A percentile compares a stretch with the other conserved stretches of the same genome.
Evolutionary conservation across 2,888 invertebrate species (phyloP).

Genomic region (Cerceris rybyensis): DNA sequence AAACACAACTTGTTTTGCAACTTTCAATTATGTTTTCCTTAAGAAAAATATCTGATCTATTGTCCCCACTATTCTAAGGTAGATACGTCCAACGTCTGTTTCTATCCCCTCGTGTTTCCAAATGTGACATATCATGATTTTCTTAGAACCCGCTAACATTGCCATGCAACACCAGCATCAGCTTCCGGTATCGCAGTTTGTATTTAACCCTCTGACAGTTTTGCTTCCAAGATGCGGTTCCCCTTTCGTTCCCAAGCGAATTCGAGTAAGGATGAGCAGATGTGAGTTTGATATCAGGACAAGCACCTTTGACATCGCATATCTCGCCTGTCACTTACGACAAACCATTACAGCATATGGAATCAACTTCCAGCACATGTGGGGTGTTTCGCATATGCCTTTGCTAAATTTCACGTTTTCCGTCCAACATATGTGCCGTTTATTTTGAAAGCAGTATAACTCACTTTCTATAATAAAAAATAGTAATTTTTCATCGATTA

Average conservation of each 20-base stretch:
- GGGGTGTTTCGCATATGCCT: neutral
- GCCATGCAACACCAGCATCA: neutral
- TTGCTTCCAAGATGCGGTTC: neutral
- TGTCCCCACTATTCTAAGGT: too few species aligned
- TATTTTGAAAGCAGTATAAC: too few species aligned
- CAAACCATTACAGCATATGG: slow-evolving; percentile 15
- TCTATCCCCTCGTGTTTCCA: too few species aligned
- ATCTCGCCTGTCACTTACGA: slow-evolving; percentile 25
- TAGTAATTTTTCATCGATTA: too few species aligned
- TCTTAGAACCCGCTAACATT: too few species aligned
- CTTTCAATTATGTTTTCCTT: too few species aligned
- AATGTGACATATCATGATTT: too few species aligned
- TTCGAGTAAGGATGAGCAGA: slow-evolving; percentile 20
- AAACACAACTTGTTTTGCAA: too few species aligned
- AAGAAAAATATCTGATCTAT: too few species aligned
- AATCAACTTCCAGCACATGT: neutral
- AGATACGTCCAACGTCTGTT: too few species aligned
- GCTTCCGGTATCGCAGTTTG: neutral
- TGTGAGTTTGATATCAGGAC: slow-evolving; percentile 23
- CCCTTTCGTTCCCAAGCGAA: slow-evolving; percentile 3
- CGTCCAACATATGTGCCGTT: too few species aligned
- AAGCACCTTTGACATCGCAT: slow-evolving; percentile 19
- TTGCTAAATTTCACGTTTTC: neutral
- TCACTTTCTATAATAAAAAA: too few species aligned
- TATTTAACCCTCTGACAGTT: slow-evolving; percentile 12